Evolutionary conservation across 1,140 invertebrate genomes (phyloP).

Genomic region (Mylabris phalerata): DNA sequence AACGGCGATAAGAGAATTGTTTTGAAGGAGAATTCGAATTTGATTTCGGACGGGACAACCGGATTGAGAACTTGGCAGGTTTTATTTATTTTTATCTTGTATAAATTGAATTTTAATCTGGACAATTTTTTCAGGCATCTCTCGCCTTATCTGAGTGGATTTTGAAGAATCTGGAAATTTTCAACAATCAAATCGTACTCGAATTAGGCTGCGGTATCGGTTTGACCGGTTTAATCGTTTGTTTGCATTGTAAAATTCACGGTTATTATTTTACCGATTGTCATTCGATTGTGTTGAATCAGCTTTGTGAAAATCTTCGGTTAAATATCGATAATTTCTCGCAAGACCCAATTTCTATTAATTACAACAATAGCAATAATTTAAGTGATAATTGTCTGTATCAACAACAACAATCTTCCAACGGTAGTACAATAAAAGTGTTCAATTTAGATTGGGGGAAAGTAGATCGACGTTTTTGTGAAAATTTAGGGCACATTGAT

Average conservation of each 20-base stretch:
- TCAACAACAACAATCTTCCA: background rate
- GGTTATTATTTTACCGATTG: slow-evolving; percentile 49
- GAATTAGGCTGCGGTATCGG: slow-evolving; percentile 55
- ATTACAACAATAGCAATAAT: background rate
- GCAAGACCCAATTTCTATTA: background rate
- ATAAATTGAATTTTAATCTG: background rate
- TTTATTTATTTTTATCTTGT: slow-evolving; percentile 7
- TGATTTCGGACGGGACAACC: slow-evolving; percentile 53
- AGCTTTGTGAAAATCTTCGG: slow-evolving; percentile 44
- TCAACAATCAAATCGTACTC: slow-evolving; percentile 44
- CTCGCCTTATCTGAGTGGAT: slow-evolving; percentile 50
- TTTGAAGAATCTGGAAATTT: slow-evolving; percentile 38
- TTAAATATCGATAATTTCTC: slow-evolving; percentile 36
- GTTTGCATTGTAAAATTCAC: slow-evolving; percentile 41
- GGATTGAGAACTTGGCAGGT: slow-evolving; percentile 51
- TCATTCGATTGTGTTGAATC: slow-evolving; percentile 45
- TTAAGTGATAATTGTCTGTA: background rate
- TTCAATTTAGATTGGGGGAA: slow-evolving; percentile 47
- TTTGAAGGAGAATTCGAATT: slow-evolving; percentile 47
- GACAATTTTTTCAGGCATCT: slow-evolving; percentile 38
- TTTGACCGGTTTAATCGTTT: slow-evolving; percentile 46
- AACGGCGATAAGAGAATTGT: slow-evolving; percentile 36
- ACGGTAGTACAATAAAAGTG: slow-evolving; percentile 34
- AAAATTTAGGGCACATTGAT: slow-evolving; percentile 37
- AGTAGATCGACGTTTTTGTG: slow-evolving; percentile 33